These are phyloP conservation scores for Pseudolaguvia tuberculata DNA, from an alignment of 2,113 vertebrate species.

Conservation along the genomic window DNA sequence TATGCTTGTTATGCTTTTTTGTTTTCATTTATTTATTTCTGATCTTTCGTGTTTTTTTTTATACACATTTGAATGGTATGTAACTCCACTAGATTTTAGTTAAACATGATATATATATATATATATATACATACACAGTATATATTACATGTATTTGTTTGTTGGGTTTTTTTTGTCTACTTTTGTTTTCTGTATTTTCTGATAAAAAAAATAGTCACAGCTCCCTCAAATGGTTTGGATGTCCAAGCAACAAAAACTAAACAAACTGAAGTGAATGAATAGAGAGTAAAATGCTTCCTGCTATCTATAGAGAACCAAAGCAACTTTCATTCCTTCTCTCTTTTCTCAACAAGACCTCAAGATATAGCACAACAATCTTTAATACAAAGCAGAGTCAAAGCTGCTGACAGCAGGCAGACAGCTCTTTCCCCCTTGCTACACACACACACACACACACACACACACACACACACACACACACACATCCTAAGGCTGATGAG, in stretches of 20 bases:
- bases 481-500: conserved; percentile 37
- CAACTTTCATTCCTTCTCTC: conserved; percentile 44
- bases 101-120: too few species aligned
- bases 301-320: conserved; percentile 41
- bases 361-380: conserved; percentile 49
- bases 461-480: too few species aligned
- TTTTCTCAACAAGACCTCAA: conserved; percentile 49
- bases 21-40: too few species aligned
- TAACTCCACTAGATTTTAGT: too few species aligned
- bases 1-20: too few species aligned
- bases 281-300: conserved; percentile 31
- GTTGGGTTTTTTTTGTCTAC: too few species aligned
- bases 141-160: neutral
- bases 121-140: too few species aligned
- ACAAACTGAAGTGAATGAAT: neutral
- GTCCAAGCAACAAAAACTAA: conserved; percentile 17
- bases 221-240: conserved; percentile 23
- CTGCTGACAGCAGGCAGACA: conserved; percentile 49
- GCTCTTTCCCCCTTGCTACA: conserved; percentile 32
- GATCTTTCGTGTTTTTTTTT: too few species aligned
- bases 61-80: too few species aligned
- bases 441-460: too few species aligned
- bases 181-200: neutral
- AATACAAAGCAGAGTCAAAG: conserved; percentile 46
- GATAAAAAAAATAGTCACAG: neutral